Percentiles rank a stretch among this genome's conserved stretches.
Conservation (phyloP, 1,140 invertebrate species). For the Drosophila quadrilineata region DNA sequence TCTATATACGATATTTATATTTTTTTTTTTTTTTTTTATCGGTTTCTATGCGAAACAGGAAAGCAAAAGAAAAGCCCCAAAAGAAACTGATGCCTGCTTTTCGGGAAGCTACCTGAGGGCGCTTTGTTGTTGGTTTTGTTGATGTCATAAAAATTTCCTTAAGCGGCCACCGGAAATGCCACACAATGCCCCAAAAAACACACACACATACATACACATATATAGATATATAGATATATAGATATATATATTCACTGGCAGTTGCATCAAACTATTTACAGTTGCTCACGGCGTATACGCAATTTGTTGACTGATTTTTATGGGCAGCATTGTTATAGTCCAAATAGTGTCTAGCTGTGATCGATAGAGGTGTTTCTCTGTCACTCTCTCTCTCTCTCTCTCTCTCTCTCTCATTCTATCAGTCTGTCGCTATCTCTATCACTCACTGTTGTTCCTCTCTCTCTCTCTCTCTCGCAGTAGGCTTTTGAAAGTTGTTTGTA, state of each 20-base stretch:
- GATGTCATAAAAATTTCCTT: constrained; percentile 75
- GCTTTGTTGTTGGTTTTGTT: constrained; percentile 16
- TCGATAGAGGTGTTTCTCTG: no score
- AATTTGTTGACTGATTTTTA: constrained; percentile 39
- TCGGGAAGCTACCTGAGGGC: constrained; percentile 27
- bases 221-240: background rate
- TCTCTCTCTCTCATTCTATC: background rate
- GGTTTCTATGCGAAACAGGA: constrained; percentile 34
- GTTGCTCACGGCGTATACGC: constrained; percentile 54
- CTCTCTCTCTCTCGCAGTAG: background rate
- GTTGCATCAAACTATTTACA: constrained; percentile 21
- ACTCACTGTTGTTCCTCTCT: no score
- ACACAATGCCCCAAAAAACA: constrained; percentile 34
- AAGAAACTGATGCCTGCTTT: constrained; percentile 35
- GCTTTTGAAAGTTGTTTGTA: constrained; percentile 2
- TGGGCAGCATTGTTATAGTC: constrained; percentile 28
- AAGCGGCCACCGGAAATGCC: constrained; percentile 60
- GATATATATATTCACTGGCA: background rate
- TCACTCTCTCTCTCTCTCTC: background rate
- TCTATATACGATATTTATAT: constrained; percentile 27
- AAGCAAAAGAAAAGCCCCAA: constrained; percentile 17
- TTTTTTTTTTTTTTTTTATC: constrained; percentile 49
- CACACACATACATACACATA: background rate
- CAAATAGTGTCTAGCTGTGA: no score
- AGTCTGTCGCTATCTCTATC: background rate